Evolutionary conservation across 2,113 vertebrate species (phyloP).

Genomic region (Callionymus lyra): DNA sequence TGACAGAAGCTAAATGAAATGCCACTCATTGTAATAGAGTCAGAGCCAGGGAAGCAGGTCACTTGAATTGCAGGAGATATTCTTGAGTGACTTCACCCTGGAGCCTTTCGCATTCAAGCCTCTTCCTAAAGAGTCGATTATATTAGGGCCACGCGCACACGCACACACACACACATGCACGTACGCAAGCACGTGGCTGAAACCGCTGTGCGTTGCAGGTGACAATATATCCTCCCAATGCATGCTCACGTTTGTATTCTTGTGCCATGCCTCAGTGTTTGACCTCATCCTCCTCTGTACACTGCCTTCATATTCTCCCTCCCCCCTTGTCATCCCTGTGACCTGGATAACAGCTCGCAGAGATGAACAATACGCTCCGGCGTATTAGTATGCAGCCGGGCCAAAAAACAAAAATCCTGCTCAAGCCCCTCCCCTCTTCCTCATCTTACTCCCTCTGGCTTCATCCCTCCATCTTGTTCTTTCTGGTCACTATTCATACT

Average conservation of each 20-base stretch:
- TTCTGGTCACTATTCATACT: conserved; percentile 19
- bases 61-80: conserved; percentile 58
- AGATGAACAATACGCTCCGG: conserved; percentile 48
- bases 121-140: conserved; percentile 39
- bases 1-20: conserved; percentile 59
- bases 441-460: conserved; percentile 18
- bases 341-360: conserved; percentile 49
- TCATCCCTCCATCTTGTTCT: conserved; percentile 35
- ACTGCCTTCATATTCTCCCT: conserved; percentile 10
- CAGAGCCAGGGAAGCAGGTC: conserved; percentile 49
- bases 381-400: conserved; percentile 33
- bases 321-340: conserved; percentile 21
- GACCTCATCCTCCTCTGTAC: conserved; percentile 28
- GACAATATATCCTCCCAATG: conserved; percentile 8
- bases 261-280: conserved; percentile 21
- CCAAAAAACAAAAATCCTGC: conserved; percentile 24
- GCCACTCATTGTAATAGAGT: conserved; percentile 54
- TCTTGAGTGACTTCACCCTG: conserved; percentile 53
- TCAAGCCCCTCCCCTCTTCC: conserved; percentile 22
- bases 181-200: conserved; percentile 2
- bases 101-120: conserved; percentile 32
- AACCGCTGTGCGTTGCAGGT: conserved; percentile 10
- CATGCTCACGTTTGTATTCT: conserved; percentile 9
- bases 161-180: conserved; percentile 6
- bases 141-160: conserved; percentile 26